Evolutionary conservation across 2,113 vertebrate genomes (phyloP).

Genomic region (Pterocles gutturalis): DNA sequence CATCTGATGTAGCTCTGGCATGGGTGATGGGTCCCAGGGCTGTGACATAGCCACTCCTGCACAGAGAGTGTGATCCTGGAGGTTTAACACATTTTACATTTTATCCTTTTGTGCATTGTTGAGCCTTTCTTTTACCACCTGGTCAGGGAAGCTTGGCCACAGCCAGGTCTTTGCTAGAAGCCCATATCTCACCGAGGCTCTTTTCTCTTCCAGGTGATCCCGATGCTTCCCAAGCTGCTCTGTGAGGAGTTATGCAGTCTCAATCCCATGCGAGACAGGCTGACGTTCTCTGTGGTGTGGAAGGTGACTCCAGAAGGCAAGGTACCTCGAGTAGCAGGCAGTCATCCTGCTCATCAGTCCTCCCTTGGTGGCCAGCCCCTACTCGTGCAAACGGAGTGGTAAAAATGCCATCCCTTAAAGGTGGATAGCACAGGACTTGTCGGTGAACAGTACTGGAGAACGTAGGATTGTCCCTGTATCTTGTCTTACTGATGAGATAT

Average conservation of each 20-base stretch:
- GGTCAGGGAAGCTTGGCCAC: neutral
- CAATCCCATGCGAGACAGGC: slow-evolving; percentile 90
- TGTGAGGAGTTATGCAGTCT: slow-evolving; percentile 97
- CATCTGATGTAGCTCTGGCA: neutral
- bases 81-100: neutral
- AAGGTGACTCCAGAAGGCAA: slow-evolving; percentile 90
- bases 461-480: neutral
- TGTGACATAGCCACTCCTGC: neutral
- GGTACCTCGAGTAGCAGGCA: slow-evolving; percentile 70
- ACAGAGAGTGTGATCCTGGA: neutral
- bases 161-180: neutral
- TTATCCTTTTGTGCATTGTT: neutral
- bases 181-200: neutral
- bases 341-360: neutral
- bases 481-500: neutral
- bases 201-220: slow-evolving; percentile 86
- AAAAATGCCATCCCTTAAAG: neutral
- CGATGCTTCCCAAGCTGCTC: slow-evolving; percentile 93
- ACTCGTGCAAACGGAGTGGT: neutral
- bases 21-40: neutral
- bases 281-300: slow-evolving; percentile 97
- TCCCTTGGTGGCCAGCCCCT: accelerated
- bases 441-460: neutral
- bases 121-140: neutral
- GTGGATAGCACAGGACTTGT: neutral